phyloP scores from a whole-genome alignment of 2,888 invertebrate genomes.

The Gymnocheta viridis region DNA sequence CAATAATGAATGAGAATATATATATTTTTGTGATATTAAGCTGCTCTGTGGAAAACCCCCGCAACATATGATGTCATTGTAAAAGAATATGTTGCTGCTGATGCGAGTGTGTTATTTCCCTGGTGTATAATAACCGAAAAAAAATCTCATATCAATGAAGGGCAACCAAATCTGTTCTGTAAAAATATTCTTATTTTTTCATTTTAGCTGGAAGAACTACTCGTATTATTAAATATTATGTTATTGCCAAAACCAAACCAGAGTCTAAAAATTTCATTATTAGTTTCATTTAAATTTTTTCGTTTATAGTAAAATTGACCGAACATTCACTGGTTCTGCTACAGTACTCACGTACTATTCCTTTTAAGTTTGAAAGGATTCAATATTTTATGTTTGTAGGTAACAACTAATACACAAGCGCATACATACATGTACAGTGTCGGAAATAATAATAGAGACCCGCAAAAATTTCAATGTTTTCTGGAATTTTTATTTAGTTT shows the following conservation, averaged over 20 bases:
- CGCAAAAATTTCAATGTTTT: too few species aligned
- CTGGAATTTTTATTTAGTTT: too few species aligned
- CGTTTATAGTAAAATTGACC: constrained; percentile 20
- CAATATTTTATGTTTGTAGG: constrained; percentile 11
- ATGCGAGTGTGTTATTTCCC: constrained; percentile 32
- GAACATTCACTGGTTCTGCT: constrained; percentile 26
- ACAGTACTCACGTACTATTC: constrained; percentile 41
- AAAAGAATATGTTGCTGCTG: constrained; percentile 10
- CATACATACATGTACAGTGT: not conserved
- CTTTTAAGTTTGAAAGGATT: constrained; percentile 31
- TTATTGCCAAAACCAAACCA: constrained; percentile 32
- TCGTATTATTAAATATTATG: too few species aligned
- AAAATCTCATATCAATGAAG: not conserved
- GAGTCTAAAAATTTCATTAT: constrained; percentile 61
- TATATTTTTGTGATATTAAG: not conserved
- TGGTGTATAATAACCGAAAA: constrained; percentile 44
- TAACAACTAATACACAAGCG: not conserved
- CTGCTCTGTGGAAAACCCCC: not conserved
- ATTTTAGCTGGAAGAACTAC: not conserved
- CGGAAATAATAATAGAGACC: too few species aligned
- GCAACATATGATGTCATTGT: constrained; percentile 38
- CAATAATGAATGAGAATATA: not conserved
- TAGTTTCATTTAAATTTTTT: constrained; percentile 41
- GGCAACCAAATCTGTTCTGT: constrained; percentile 11
- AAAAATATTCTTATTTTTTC: not conserved